Evolutionary conservation across 1,140 invertebrate species (phyloP).

Genomic region (Drosophila grimshawi): DNA sequence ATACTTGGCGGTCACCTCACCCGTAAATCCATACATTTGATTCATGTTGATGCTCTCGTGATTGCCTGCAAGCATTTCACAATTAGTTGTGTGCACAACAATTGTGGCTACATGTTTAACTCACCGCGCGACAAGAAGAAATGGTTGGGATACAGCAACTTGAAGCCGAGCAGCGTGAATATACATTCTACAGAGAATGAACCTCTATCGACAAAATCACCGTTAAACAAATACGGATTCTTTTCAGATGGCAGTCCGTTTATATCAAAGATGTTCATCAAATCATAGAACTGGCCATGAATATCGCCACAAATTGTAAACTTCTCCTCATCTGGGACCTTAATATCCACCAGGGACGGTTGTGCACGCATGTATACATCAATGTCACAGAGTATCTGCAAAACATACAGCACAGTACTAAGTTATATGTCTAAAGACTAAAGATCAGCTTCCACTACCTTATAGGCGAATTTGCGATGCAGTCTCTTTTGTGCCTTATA

Average conservation of each 20-base stretch:
- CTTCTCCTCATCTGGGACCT: slow-evolving; percentile 94
- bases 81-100: background rate
- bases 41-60: slow-evolving; percentile 99
- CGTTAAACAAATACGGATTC: slow-evolving; percentile 93
- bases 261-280: slow-evolving; percentile 98
- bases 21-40: slow-evolving; percentile 99
- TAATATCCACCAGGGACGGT: slow-evolving; percentile 95
- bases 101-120: slow-evolving; percentile 19
- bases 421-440: background rate
- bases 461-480: slow-evolving; percentile 98
- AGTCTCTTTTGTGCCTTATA: slow-evolving; percentile 97
- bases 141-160: slow-evolving; percentile 97
- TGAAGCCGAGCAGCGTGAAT: slow-evolving; percentile 98
- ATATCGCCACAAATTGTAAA: slow-evolving; percentile 99
- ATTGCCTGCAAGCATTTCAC: slow-evolving; percentile 89
- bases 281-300: slow-evolving; percentile 99
- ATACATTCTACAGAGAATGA: slow-evolving; percentile 99
- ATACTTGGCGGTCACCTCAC: slow-evolving; percentile 98
- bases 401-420: slow-evolving; percentile 50
- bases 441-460: slow-evolving; percentile 86
- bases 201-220: slow-evolving; percentile 99
- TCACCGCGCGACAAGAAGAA: slow-evolving; percentile 99
- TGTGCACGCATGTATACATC: slow-evolving; percentile 93
- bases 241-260: slow-evolving; percentile 97
- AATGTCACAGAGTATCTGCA: slow-evolving; percentile 96